A percentile compares a stretch with the other conserved stretches of the same genome.
Evolutionary conservation across 2,888 invertebrate species (phyloP).

Genomic region (Hirtodrosophila histrioides): DNA sequence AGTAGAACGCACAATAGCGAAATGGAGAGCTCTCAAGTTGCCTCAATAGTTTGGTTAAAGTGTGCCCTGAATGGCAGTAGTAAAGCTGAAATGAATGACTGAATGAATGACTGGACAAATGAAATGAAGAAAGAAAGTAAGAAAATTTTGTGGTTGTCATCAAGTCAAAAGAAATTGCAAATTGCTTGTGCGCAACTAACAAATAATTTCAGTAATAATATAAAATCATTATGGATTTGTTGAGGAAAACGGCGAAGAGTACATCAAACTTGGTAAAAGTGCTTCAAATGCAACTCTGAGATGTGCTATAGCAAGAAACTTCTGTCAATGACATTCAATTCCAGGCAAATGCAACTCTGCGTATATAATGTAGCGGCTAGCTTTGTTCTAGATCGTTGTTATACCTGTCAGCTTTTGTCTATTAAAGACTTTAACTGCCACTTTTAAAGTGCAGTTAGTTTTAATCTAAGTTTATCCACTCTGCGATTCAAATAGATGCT

Average conservation of each 20-base stretch:
- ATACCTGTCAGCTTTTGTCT: constrained; percentile 1
- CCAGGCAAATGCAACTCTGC: too few relatives aligned
- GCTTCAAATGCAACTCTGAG: neutral
- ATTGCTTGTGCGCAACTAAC: constrained; percentile 14
- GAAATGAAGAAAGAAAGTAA: constrained; percentile 26
- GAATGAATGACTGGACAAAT: constrained; percentile 5
- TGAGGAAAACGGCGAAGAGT: neutral
- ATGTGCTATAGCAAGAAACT: neutral
- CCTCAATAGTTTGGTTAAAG: constrained; percentile 49
- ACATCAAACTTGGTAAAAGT: neutral
- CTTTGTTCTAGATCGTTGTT: neutral
- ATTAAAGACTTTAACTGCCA: neutral
- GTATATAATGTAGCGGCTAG: too few relatives aligned
- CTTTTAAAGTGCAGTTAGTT: neutral
- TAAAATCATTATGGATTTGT: neutral
- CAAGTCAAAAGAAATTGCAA: constrained; percentile 34
- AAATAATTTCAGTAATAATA: constrained; percentile 24
- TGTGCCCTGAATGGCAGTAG: constrained; percentile 19
- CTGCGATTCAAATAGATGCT: constrained; percentile 1
- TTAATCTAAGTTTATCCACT: neutral
- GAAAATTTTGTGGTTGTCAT: constrained; percentile 44
- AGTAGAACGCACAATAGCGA: constrained; percentile 33
- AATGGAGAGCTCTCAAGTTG: constrained; percentile 15
- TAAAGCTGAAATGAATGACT: constrained; percentile 13
- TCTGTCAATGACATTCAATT: too few relatives aligned